phyloP scores from a whole-genome alignment of 2,888 invertebrate species.

The Phanerotoma sp. region DNA sequence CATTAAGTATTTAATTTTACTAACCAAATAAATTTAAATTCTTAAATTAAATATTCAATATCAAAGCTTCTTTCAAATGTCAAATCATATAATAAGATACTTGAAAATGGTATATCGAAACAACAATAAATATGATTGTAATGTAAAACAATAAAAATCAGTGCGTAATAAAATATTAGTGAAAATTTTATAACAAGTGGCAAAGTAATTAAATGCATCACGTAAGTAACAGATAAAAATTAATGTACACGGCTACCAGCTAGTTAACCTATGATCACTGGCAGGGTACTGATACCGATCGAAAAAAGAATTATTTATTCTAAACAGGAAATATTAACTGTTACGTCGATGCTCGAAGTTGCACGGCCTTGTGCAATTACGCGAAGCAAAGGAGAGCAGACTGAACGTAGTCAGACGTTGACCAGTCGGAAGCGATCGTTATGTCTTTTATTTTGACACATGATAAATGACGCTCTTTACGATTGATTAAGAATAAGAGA shows the following conservation, averaged over 20 bases:
- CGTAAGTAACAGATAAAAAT: no score
- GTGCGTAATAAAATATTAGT: not conserved
- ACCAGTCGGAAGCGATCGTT: not conserved
- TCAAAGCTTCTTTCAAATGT: no score
- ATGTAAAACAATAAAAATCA: not conserved
- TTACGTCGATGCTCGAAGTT: slow-evolving; percentile 26
- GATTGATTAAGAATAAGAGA: slow-evolving; percentile 1
- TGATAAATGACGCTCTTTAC: slow-evolving; percentile 15
- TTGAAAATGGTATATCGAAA: no score
- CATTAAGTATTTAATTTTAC: no score
- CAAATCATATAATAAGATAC: no score
- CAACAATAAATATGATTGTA: not conserved
- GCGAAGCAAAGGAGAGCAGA: slow-evolving; percentile 41
- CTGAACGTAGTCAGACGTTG: not conserved
- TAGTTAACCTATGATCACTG: no score
- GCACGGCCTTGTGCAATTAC: slow-evolving; percentile 48
- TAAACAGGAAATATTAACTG: slow-evolving; percentile 23
- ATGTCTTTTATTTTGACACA: slow-evolving; percentile 9
- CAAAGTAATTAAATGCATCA: not conserved
- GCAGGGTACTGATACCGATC: slow-evolving; percentile 17
- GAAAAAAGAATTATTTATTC: slow-evolving; percentile 39
- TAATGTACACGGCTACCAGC: no score
- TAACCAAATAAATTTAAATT: no score
- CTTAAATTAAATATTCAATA: no score
- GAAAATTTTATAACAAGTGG: not conserved